Evolutionary conservation across 2,888 invertebrate species (phyloP).

Genomic region (Serripes groenlandicus): DNA sequence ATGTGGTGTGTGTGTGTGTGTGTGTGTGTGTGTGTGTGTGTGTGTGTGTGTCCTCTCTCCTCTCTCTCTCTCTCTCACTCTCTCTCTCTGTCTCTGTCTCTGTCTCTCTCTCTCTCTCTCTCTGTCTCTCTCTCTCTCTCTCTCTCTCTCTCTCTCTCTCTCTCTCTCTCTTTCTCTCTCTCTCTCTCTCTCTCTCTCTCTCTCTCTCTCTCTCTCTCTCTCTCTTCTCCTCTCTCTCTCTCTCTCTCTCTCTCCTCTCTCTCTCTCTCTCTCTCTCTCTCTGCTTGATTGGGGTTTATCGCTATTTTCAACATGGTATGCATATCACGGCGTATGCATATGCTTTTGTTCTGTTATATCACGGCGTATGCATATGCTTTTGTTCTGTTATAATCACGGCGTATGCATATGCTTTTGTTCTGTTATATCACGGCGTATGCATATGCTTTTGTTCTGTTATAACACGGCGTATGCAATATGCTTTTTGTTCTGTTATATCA

Average conservation of each 20-base stretch:
- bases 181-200: conserved; percentile 16
- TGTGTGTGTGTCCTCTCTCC: not conserved
- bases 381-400: not conserved
- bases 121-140: conserved; percentile 30
- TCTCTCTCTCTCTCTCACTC: not conserved
- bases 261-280: conserved; percentile 7
- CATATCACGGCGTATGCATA: too few relatives aligned
- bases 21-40: not conserved
- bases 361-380: not conserved
- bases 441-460: not conserved
- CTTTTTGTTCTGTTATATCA: not conserved
- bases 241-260: conserved; percentile 24
- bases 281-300: not conserved
- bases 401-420: not conserved
- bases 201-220: conserved; percentile 27
- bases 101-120: conserved; percentile 32
- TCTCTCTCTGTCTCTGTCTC: not conserved
- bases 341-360: not conserved
- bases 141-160: conserved; percentile 27
- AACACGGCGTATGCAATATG: not conserved
- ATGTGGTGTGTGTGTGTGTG: too few relatives aligned
- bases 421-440: not conserved
- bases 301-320: not conserved
- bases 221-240: conserved; percentile 15
- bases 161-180: not conserved